Conservation (phyloP, 2,797 vertebrate genomes). For the Varecia variegata region DNA sequence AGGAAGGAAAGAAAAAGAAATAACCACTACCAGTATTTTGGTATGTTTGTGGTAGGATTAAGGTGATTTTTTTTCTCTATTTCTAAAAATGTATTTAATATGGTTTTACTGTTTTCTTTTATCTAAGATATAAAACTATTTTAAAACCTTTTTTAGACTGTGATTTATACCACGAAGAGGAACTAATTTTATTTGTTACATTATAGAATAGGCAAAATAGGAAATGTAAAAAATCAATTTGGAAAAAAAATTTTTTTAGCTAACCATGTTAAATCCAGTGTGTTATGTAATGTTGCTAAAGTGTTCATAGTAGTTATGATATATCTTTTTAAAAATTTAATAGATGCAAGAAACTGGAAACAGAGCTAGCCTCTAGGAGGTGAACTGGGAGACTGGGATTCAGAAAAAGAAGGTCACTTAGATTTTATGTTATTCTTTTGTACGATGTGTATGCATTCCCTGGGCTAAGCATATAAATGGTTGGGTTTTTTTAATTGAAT, state of each 20-base stretch:
- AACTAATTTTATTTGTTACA: neutral
- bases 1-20: neutral
- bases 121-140: slow-evolving; percentile 9
- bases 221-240: slow-evolving; percentile 9
- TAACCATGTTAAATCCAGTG: neutral
- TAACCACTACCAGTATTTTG: neutral
- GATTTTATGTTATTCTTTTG: neutral
- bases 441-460: neutral
- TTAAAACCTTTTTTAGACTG: neutral
- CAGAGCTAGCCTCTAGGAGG: neutral
- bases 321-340: neutral
- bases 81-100: slow-evolving; percentile 28
- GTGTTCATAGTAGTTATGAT: neutral
- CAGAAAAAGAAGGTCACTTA: neutral
- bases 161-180: neutral
- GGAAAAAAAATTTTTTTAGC: neutral
- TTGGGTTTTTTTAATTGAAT: neutral
- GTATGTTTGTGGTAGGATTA: neutral
- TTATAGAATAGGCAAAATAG: neutral
- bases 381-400: neutral
- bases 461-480: neutral
- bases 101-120: neutral
- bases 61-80: neutral
- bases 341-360: neutral
- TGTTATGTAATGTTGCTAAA: neutral